Conservation (phyloP, 1,140 invertebrate species). For the Phymorhynchus buccinoides region DNA sequence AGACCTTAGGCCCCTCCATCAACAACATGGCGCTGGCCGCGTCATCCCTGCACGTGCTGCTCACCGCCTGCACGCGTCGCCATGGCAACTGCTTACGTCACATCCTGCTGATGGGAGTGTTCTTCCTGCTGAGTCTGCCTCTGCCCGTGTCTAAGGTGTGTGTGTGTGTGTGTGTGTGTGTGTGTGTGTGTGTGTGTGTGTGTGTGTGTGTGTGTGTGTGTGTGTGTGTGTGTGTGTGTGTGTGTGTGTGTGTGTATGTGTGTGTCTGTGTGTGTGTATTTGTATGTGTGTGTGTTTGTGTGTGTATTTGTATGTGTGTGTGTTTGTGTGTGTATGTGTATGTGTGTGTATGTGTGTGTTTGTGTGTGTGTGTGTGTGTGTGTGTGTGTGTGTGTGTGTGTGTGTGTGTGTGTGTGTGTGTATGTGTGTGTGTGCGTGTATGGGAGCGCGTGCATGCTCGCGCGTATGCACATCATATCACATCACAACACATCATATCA, state of each 20-base stretch:
- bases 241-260: not conserved
- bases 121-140: conserved; percentile 18
- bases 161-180: not conserved
- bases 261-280: conserved; percentile 7
- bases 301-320: not conserved
- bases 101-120: not conserved
- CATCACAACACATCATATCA: too few relatives aligned
- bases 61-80: conserved; percentile 19
- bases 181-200: not conserved
- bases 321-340: not conserved
- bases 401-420: too few relatives aligned
- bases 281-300: not conserved
- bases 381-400: too few relatives aligned
- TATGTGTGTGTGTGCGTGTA: too few relatives aligned
- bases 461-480: too few relatives aligned
- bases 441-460: too few relatives aligned
- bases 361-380: not conserved
- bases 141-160: conserved; percentile 15
- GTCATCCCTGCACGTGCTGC: conserved; percentile 14
- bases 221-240: not conserved
- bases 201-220: conserved; percentile 4
- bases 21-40: conserved; percentile 25
- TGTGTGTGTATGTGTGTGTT: not conserved
- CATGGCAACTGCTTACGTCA: conserved; percentile 32
- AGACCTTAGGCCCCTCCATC: not conserved